Base-by-base conservation (phyloP, 2,888 invertebrate species). In the Dyspetes luteomarginatus region DNA sequence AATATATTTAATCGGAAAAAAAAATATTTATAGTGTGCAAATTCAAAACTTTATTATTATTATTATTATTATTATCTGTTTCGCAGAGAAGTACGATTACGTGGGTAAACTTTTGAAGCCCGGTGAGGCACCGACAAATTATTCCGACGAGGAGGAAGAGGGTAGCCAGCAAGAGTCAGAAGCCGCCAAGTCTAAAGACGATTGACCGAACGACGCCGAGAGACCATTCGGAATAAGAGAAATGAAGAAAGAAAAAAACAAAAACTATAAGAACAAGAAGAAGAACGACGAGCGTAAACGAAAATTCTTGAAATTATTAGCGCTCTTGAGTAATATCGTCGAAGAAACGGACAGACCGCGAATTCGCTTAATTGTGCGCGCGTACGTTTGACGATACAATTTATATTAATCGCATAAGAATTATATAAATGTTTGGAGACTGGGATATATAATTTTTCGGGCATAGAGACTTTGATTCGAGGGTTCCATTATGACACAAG, bases 41-140 rank as follows among this genome's bases (percentile, higher is more conserved):
- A 2, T 36, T 36, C 12, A 5, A 36, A 36, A 9, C 12, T 2
- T 36, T 4, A 1, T 17, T 5, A 15, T 48, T 48, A 1, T 17
- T 19, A 48, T 5, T 15, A 3, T 19, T 17, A 7, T 15, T 5
- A 17, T 5, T 58, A 58, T 84, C 75, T 81, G 79, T 83, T 82
- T 94, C 94, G 7, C 94, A 98, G 98, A 99, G 94, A 98, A 97
- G 92, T 99, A 99, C 92, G 97, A 97, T 48, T 95, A 96, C 83
- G 97, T 99, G 43, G 99, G 99, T 15, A 95, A 96, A 89, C 93
- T 99, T 69, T 92, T 99, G 90, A 97, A 96, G 90, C 98, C 98
- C 0, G 98, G 98, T 9, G 98, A 99, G 89, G 95, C 96, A 88
- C 97, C 97, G 0, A 95, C 95, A 78, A 97, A 96, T 90, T 98